Percentiles rank a stretch among this genome's conserved stretches.
Conservation (phyloP, 2,888 invertebrate genomes). For the Minunthozetes semirufus region DNA sequence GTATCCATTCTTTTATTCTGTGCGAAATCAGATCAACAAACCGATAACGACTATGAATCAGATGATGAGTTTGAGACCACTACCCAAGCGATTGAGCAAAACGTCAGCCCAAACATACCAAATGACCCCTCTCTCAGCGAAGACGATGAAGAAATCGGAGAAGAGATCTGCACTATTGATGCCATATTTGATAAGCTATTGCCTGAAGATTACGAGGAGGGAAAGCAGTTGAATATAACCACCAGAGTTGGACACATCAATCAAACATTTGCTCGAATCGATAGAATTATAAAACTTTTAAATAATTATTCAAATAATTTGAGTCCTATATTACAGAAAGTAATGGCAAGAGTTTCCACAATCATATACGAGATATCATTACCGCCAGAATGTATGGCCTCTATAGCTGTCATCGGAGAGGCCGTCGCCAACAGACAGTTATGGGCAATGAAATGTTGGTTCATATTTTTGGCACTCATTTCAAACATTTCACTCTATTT, state of each 20-base stretch:
- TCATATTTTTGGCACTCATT: too few species aligned
- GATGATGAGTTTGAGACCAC: too few species aligned
- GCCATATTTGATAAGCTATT: slow-evolving; percentile 19
- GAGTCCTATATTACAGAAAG: slow-evolving; percentile 22
- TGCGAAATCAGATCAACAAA: not conserved
- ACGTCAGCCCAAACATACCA: not conserved
- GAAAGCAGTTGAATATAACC: not conserved
- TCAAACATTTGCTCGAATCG: slow-evolving; percentile 18
- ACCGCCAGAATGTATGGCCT: slow-evolving; percentile 31
- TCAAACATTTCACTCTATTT: not conserved
- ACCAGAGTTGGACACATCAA: slow-evolving; percentile 18
- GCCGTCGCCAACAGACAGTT: slow-evolving; percentile 25
- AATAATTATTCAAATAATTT: slow-evolving; percentile 19
- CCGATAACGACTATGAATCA: not conserved
- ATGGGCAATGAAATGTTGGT: slow-evolving; percentile 33
- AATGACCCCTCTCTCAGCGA: not conserved
- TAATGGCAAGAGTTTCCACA: slow-evolving; percentile 11
- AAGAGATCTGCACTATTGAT: slow-evolving; percentile 14
- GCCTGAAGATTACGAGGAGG: slow-evolving; percentile 26
- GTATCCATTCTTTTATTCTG: not conserved
- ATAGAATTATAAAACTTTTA: slow-evolving; percentile 16
- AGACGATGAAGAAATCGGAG: not conserved
- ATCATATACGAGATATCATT: slow-evolving; percentile 22
- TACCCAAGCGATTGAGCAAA: not conserved
- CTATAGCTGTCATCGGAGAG: slow-evolving; percentile 14